phyloP scores from a whole-genome alignment of 2,113 vertebrate genomes.

The Turdus rufiventris region DNA sequence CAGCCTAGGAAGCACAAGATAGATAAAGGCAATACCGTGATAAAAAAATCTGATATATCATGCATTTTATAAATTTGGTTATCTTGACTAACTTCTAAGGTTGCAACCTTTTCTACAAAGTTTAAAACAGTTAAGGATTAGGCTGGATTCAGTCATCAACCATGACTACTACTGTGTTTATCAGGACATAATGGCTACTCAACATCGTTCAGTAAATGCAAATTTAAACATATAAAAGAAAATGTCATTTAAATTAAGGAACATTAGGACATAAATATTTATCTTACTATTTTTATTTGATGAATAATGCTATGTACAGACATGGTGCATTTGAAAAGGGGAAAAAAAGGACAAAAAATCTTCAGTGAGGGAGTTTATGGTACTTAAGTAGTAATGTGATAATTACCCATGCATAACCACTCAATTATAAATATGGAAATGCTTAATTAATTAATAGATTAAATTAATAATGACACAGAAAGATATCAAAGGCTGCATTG shows the following conservation, averaged over 20 bases:
- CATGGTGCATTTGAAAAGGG: not conserved
- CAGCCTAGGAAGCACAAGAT: not conserved
- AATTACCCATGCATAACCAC: constrained; percentile 29
- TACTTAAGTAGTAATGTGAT: constrained; percentile 31
- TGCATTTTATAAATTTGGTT: not conserved
- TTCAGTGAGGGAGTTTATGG: not conserved
- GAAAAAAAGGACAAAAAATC: not conserved
- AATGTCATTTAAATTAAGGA: not conserved
- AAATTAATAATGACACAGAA: constrained; percentile 27
- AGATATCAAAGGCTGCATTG: not conserved
- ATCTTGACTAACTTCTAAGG: not conserved
- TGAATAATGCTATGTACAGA: not conserved
- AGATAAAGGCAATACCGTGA: not conserved
- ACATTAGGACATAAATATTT: not conserved
- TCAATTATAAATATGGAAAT: constrained; percentile 42
- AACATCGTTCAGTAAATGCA: not conserved
- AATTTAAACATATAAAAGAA: not conserved
- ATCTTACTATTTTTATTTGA: not conserved
- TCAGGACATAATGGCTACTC: not conserved
- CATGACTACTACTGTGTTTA: not conserved
- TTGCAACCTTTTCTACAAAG: not conserved
- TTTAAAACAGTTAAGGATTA: not conserved
- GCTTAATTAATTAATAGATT: constrained; percentile 37
- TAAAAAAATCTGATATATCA: not conserved
- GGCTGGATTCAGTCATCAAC: not conserved